Base-by-base conservation (phyloP, 2,888 invertebrate genomes). In the Agapostemon virescens region DNA sequence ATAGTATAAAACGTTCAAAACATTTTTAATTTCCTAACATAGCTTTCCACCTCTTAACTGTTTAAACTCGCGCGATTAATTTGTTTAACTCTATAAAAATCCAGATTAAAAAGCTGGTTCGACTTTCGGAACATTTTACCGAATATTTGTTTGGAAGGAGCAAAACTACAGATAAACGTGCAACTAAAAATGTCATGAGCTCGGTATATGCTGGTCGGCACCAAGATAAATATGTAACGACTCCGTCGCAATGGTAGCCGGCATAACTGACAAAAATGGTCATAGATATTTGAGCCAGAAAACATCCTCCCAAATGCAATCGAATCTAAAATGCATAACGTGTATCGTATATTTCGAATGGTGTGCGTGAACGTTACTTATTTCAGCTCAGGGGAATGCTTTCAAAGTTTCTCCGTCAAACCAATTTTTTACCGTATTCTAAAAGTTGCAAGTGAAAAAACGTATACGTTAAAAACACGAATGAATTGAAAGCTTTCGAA, bases 291-390 rank as follows among this genome's bases (percentile, higher is more conserved):
- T 33, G 49, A 33, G 33, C 26, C 38, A 38, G 55, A 23, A n/a
- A 74, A 38, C 58, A 63, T 49, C 36, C 26, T 23, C 15, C 30
- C 17, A 20, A 74, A 52, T 52, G 49, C 61, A 58, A 40, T 61
- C 26, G 49, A 49, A 79, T 79, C 42, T 52, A 52, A 68, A 68
- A 77, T 79, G 40, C 67, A 36, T 36, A 68, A 71, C 33, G 20
- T 20, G 33, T 6, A 17, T 33, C 17, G 33, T 45, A 26, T 36
- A 20, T 40, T 36, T 45, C 26, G 30, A 36, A 63, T 13, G 55
- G 33, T 30, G 33, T 20, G 58, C 58, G 58, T 33, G 33, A 61
- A 30, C 33, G 55, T 30, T 33, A 20, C 33, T 9, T 61, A 20
- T 61, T 61, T 30, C 20, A 20, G 33, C 61, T 20, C 61, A 9